Evolutionary conservation across 2,888 invertebrate genomes (phyloP).

Genomic region (Iphiclides podalirius): DNA sequence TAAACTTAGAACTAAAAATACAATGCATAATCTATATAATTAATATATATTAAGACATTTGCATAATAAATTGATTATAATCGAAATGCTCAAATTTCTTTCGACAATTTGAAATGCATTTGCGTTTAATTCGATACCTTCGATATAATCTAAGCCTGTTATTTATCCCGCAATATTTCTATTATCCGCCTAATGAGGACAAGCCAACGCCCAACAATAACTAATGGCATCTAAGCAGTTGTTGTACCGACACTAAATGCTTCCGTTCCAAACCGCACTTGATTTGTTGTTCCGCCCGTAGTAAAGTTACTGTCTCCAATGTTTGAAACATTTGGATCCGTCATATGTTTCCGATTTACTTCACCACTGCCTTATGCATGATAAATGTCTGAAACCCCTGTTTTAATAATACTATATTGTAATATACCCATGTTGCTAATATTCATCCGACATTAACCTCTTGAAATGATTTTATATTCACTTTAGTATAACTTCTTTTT

Average conservation of each 20-base stretch:
- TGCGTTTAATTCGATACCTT: too few relatives aligned
- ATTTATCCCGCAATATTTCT: slow-evolving; percentile 3
- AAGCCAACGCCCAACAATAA: slow-evolving; percentile 47
- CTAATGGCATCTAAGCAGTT: slow-evolving; percentile 61
- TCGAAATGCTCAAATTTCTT: too few relatives aligned
- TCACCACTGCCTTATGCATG: slow-evolving; percentile 24
- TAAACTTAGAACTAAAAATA: too few relatives aligned
- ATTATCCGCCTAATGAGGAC: slow-evolving; percentile 20
- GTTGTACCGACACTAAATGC: slow-evolving; percentile 55
- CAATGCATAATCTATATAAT: too few relatives aligned
- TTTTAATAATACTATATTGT: too few relatives aligned
- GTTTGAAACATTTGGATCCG: slow-evolving; percentile 57
- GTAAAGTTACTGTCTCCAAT: slow-evolving; percentile 56
- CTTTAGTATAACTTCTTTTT: too few relatives aligned
- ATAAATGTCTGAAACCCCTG: slow-evolving; percentile 2
- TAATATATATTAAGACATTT: too few relatives aligned
- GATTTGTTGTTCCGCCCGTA: slow-evolving; percentile 70
- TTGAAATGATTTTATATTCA: too few relatives aligned
- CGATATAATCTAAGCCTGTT: neutral
- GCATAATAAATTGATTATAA: too few relatives aligned
- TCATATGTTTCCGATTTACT: slow-evolving; percentile 56
- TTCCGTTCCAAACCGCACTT: slow-evolving; percentile 71
- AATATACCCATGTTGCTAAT: too few relatives aligned
- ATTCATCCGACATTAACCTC: too few relatives aligned
- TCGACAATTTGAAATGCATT: too few relatives aligned